Evolutionary conservation across 2,797 vertebrate genomes (phyloP).

Genomic region (Anniella stebbinsi): DNA sequence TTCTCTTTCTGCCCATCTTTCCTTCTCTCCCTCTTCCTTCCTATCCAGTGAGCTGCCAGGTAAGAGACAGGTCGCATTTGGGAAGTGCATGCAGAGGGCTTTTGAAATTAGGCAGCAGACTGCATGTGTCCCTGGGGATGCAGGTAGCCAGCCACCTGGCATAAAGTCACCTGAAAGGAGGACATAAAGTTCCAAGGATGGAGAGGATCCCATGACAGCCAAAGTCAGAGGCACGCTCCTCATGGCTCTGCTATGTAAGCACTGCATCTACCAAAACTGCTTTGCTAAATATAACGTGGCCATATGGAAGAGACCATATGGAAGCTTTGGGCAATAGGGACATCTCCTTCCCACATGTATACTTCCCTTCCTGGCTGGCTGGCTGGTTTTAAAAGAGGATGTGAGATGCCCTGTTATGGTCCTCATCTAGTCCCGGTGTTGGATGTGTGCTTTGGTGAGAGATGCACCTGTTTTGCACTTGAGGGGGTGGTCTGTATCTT

Average conservation of each 20-base stretch:
- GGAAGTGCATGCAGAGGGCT: too few relatives aligned
- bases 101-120: too few relatives aligned
- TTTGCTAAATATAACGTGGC: background rate
- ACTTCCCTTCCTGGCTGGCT: background rate
- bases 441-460: background rate
- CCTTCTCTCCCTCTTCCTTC: too few relatives aligned
- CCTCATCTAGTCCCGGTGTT: background rate
- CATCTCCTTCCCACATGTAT: background rate
- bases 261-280: background rate
- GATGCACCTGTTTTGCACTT: background rate
- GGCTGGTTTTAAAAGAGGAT: background rate
- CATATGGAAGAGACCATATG: too few relatives aligned
- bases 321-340: background rate
- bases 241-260: background rate
- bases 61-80: too few relatives aligned
- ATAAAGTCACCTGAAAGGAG: background rate
- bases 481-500: background rate
- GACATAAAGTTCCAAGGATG: background rate
- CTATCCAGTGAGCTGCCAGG: too few relatives aligned
- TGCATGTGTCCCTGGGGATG: too few relatives aligned
- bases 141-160: background rate
- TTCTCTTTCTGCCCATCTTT: too few relatives aligned
- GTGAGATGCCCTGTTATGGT: background rate
- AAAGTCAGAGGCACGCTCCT: background rate
- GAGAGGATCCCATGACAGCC: background rate